phyloP scores from a whole-genome alignment of 2,888 invertebrate species.

The Ariolimax columbianus region DNA sequence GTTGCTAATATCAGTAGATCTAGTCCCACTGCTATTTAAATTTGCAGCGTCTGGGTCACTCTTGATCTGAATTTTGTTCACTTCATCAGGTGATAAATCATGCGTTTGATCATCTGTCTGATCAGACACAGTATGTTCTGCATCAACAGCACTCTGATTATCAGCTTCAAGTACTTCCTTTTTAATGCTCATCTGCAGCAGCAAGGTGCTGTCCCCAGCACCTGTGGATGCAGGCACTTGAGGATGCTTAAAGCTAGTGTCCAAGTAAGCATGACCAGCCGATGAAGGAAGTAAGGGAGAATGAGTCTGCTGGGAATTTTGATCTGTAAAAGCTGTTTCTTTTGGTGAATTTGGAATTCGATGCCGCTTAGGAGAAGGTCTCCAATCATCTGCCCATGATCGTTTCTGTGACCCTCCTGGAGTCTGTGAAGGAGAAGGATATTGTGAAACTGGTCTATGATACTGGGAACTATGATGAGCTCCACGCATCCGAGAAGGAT shows the following conservation, averaged over 20 bases:
- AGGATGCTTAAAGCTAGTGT: not conserved
- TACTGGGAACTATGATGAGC: not conserved
- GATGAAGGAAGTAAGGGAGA: conserved; percentile 15
- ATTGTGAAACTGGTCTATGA: conserved; percentile 19
- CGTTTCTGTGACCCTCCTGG: conserved; percentile 41
- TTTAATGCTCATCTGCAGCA: conserved; percentile 36
- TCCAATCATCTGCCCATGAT: conserved; percentile 28
- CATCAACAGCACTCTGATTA: not conserved
- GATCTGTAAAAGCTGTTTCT: conserved; percentile 13
- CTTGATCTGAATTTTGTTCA: conserved; percentile 27
- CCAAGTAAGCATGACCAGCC: not conserved
- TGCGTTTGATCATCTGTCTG: conserved; percentile 4
- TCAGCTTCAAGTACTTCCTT: conserved; percentile 42
- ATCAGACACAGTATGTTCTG: not conserved
- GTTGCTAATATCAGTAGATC: conserved; percentile 11
- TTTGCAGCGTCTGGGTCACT: conserved; percentile 30
- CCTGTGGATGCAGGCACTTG: not conserved
- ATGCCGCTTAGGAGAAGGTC: conserved; percentile 31
- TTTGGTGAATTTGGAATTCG: not conserved
- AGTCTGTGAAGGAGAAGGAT: conserved; percentile 27
- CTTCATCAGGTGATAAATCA: not conserved
- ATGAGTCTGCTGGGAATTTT: not conserved
- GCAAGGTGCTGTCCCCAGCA: not conserved
- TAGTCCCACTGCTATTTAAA: not conserved
- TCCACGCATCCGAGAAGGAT: conserved; percentile 17